Conservation (phyloP, 2,113 vertebrate genomes). For the Rissa tridactyla region DNA sequence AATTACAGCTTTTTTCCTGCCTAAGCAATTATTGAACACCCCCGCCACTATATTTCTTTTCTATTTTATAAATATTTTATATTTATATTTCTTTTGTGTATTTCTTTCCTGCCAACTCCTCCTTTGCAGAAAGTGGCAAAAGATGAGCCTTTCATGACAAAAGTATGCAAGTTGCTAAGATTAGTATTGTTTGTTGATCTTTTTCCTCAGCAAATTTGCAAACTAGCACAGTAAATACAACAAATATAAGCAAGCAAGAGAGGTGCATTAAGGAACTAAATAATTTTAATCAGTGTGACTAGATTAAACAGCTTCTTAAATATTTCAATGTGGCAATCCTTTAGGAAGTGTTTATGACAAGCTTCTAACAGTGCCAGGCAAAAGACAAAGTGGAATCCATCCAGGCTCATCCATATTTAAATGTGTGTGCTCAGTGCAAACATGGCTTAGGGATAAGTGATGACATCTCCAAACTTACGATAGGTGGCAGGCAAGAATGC, state of each 20-base stretch:
- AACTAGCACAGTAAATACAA: neutral
- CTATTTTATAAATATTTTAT: constrained; percentile 52
- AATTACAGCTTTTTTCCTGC: neutral
- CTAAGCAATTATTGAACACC: constrained; percentile 1
- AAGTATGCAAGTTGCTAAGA: constrained; percentile 9
- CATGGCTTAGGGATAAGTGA: neutral
- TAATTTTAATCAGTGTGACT: constrained; percentile 54
- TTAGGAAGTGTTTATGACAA: constrained; percentile 70
- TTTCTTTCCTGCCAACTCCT: constrained; percentile 12
- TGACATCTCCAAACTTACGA: constrained; percentile 46
- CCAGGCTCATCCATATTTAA: constrained; percentile 73
- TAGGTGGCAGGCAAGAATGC: constrained; percentile 60
- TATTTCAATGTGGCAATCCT: constrained; percentile 66
- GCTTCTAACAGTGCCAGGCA: constrained; percentile 62
- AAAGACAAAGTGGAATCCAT: constrained; percentile 69
- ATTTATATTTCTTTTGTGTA: constrained; percentile 7
- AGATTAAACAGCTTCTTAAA: constrained; percentile 63
- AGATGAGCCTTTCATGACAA: constrained; percentile 11
- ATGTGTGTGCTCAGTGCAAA: constrained; percentile 43
- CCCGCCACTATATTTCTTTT: neutral
- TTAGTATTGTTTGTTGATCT: constrained; percentile 8
- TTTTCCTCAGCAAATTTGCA: constrained; percentile 8
- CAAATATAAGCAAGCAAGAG: neutral
- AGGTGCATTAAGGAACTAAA: constrained; percentile 33
- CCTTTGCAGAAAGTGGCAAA: constrained; percentile 2